Conservation (phyloP, 2,888 invertebrate species). For the Eubasilissa splendida region DNA sequence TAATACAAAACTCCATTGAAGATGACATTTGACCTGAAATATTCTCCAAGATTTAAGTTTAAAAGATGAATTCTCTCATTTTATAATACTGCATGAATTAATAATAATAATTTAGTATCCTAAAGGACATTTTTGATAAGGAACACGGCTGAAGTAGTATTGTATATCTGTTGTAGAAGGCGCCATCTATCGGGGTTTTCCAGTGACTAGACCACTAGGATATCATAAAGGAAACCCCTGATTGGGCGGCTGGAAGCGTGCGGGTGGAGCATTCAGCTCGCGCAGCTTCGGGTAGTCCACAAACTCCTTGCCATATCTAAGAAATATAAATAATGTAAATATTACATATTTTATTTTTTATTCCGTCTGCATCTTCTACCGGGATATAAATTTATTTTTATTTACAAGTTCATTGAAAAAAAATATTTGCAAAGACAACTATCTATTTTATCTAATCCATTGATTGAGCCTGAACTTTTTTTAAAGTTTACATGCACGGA, state of each 20-base stretch:
- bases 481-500: too few relatives aligned
- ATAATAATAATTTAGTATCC: neutral
- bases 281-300: conserved; percentile 92
- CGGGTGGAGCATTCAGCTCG: conserved; percentile 65
- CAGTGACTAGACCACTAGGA: conserved; percentile 30
- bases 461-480: too few relatives aligned
- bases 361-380: too few relatives aligned
- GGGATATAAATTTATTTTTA: too few relatives aligned
- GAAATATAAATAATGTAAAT: conserved; percentile 26
- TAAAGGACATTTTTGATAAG: neutral
- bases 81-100: neutral
- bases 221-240: conserved; percentile 57
- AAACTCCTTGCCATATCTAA: conserved; percentile 91
- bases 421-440: neutral
- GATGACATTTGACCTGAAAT: too few relatives aligned
- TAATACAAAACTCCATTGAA: too few relatives aligned
- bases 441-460: too few relatives aligned
- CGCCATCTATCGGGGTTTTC: neutral
- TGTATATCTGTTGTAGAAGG: neutral
- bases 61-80: neutral
- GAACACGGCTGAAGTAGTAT: neutral
- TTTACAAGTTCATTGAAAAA: too few relatives aligned
- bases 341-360: too few relatives aligned
- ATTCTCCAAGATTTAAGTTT: neutral
- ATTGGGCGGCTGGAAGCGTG: conserved; percentile 61